Percentiles rank a stretch among this genome's conserved stretches.
phyloP scores from a whole-genome alignment of 1,140 invertebrate genomes.

The Cherax destructor region DNA sequence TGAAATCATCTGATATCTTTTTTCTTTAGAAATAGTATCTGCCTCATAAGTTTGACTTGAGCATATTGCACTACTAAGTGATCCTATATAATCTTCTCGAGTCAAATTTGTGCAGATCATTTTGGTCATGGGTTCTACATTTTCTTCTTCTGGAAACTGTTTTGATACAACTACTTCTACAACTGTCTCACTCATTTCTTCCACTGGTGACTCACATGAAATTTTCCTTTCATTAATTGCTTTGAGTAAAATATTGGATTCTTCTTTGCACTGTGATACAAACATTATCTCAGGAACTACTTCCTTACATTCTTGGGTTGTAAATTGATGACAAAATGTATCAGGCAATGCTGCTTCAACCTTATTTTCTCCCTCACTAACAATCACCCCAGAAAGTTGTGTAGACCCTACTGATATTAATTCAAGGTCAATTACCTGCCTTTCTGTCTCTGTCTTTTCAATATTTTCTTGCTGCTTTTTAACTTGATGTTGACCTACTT shows the following conservation, averaged over 20 bases:
- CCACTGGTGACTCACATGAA: not conserved
- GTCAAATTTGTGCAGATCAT: not conserved
- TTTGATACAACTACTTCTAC: not conserved
- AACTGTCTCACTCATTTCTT: conserved; percentile 11
- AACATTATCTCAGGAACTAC: not conserved
- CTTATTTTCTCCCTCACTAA: not conserved
- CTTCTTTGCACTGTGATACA: not conserved
- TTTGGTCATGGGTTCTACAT: not conserved
- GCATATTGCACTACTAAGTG: not conserved
- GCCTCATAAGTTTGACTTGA: not conserved
- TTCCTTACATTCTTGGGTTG: not conserved
- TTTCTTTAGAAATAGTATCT: not conserved
- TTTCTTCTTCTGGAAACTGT: conserved; percentile 5
- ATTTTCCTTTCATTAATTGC: not conserved
- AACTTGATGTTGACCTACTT: not conserved
- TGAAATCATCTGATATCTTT: not conserved
- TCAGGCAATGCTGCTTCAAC: not conserved
- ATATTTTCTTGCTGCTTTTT: not conserved
- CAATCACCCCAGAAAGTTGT: not conserved
- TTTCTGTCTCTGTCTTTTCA: not conserved
- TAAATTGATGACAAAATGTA: not conserved
- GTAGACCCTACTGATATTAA: not conserved
- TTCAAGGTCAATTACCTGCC: not conserved
- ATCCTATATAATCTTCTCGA: not conserved
- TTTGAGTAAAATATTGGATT: not conserved